Evolutionary conservation across 2,113 vertebrate species (phyloP).

Genomic region (Spea bombifrons): DNA sequence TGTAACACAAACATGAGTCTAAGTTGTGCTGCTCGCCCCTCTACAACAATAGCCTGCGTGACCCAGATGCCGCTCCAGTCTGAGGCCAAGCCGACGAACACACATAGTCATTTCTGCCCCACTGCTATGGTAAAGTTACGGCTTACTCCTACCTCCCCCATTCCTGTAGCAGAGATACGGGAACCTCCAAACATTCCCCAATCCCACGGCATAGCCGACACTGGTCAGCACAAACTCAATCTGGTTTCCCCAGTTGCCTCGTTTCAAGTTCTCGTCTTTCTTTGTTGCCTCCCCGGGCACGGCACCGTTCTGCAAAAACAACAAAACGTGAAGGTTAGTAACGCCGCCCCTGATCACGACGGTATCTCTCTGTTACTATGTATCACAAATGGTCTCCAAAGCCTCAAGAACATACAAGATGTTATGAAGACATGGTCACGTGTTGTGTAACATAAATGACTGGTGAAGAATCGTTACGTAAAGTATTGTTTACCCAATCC

Average conservation of each 20-base stretch:
- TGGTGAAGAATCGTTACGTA: too few species aligned
- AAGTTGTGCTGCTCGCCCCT: background rate
- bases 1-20: background rate
- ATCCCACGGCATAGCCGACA: constrained; percentile 95
- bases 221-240: constrained; percentile 98
- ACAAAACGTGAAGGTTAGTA: background rate
- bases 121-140: too few species aligned
- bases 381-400: too few species aligned
- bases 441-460: too few species aligned
- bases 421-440: too few species aligned
- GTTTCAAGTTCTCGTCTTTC: constrained; percentile 85
- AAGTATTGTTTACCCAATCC: too few species aligned
- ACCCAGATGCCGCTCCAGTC: background rate
- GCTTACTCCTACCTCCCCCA: constrained; percentile 82
- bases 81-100: background rate
- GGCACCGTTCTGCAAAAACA: constrained; percentile 83
- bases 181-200: constrained; percentile 98
- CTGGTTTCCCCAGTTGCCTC: constrained; percentile 98
- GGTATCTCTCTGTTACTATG: too few species aligned
- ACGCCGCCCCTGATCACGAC: too few species aligned
- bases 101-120: too few species aligned
- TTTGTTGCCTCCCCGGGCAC: constrained; percentile 89
- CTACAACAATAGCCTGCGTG: background rate
- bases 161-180: constrained; percentile 99
- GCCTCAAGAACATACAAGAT: too few species aligned